Evolutionary conservation across 2,888 invertebrate species (phyloP).

Genomic region (Rotaria magnacalcarata): DNA sequence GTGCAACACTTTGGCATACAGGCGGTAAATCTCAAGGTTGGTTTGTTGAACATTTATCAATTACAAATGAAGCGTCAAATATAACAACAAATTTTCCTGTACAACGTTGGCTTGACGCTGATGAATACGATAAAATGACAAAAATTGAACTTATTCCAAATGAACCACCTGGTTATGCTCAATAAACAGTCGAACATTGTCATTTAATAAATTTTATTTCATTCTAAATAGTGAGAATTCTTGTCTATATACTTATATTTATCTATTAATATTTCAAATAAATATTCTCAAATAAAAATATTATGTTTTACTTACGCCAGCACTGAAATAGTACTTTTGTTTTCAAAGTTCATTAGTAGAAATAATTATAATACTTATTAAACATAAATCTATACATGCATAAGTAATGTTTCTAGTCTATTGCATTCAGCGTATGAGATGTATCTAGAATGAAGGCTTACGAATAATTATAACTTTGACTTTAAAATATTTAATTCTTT

Average conservation of each 20-base stretch:
- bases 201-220: neutral
- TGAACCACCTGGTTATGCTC: neutral
- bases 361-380: too few species aligned
- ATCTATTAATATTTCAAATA: neutral
- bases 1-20: constrained; percentile 10
- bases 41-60: neutral
- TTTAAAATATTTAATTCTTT: too few species aligned
- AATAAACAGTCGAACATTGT: neutral
- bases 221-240: too few species aligned
- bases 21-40: neutral
- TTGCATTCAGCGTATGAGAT: too few species aligned
- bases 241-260: too few species aligned
- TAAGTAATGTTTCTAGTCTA: too few species aligned
- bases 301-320: neutral
- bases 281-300: neutral
- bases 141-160: neutral
- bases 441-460: too few species aligned
- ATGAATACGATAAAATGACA: neutral
- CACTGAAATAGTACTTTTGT: too few species aligned
- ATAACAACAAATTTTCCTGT: neutral
- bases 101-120: neutral
- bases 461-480: too few species aligned
- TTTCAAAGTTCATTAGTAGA: too few species aligned
- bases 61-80: constrained; percentile 6
- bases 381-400: too few species aligned